Base-by-base conservation (phyloP, 2,113 vertebrate genomes). In the Parotia lawesii region DNA sequence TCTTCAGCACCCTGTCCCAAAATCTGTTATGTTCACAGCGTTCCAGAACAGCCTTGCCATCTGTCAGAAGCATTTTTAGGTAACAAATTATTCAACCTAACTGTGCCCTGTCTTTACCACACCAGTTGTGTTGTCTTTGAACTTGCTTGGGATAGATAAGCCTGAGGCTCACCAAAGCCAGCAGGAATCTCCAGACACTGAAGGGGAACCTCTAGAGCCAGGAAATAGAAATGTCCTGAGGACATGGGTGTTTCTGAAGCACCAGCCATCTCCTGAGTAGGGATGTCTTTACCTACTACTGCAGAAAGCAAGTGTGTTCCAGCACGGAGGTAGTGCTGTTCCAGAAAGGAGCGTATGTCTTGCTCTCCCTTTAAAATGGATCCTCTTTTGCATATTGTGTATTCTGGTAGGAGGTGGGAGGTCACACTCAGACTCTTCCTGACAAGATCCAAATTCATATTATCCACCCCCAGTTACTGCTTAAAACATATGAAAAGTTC, bases 51-150 rank as follows among this genome's bases (percentile, higher is more conserved):
- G 78, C 28, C 51, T 93, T 83, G 67, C 91, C 67, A 85, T 92
- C 85, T 95, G 89, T 95, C 64, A 93, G 91, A 95, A 94, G 47
- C 87, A 83, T 77, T 95, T 94, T 94, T 94, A 96, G 93, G 89
- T 94, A 93, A 67, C 87, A 93, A 89, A 83, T 94, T 85, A 76
- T 95, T 94, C 90, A 95, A 88, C 87, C 87, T 82, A 93, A 60
- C 85, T 33, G 29, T 96, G 85, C 75, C 91, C 90, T 90, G 15
- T 85, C 81, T 94, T 77, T 1, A 3, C 77, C 60, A 51, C 37
- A 56, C n/a, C 67, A 85, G 50, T 65, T 95, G 70, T 61, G 45
- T 2, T 76, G 40, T 90, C 72, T 79, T 85, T 92, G 56, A 90
- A 88, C 67, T 62, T 85, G 58, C 51, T 70, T 58, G 44, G 60